Conservation (phyloP, 2,888 invertebrate genomes). For the Melanostoma scalare region DNA sequence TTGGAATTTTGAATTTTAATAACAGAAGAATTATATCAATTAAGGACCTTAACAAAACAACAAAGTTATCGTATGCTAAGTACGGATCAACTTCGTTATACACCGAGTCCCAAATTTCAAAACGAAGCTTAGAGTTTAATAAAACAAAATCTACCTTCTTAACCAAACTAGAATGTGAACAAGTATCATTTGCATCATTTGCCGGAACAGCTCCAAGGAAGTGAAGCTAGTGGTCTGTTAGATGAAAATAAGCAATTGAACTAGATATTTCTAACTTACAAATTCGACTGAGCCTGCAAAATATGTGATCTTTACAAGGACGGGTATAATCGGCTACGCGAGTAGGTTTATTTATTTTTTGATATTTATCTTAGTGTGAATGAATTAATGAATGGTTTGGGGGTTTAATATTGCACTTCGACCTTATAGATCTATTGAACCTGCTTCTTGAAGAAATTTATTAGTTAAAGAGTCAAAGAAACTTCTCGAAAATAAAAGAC, state of each 20-base stretch:
- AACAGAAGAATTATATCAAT: not conserved
- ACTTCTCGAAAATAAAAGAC: too few relatives aligned
- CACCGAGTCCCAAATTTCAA: not conserved
- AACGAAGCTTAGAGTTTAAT: conserved; percentile 9
- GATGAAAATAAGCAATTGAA: conserved; percentile 2
- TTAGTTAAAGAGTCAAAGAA: too few relatives aligned
- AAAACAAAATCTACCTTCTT: not conserved
- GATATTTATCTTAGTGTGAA: too few relatives aligned
- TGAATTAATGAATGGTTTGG: too few relatives aligned
- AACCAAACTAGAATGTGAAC: too few relatives aligned
- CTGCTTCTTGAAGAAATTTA: too few relatives aligned
- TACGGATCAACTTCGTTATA: conserved; percentile 9
- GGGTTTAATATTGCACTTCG: too few relatives aligned
- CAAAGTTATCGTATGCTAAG: not conserved
- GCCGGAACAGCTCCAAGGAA: too few relatives aligned
- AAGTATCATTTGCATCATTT: too few relatives aligned
- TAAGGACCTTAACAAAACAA: not conserved
- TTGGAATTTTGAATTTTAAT: not conserved
- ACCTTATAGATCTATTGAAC: too few relatives aligned
- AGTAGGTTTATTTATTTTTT: not conserved
- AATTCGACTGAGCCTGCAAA: not conserved
- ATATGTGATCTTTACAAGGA: not conserved
- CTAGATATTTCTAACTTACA: not conserved
- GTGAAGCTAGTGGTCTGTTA: not conserved
- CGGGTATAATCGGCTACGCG: not conserved